A percentile compares a stretch with the other conserved stretches of the same genome.
phyloP scores from a whole-genome alignment of 2,797 vertebrate species.

The Premnoplex brunnescens region DNA sequence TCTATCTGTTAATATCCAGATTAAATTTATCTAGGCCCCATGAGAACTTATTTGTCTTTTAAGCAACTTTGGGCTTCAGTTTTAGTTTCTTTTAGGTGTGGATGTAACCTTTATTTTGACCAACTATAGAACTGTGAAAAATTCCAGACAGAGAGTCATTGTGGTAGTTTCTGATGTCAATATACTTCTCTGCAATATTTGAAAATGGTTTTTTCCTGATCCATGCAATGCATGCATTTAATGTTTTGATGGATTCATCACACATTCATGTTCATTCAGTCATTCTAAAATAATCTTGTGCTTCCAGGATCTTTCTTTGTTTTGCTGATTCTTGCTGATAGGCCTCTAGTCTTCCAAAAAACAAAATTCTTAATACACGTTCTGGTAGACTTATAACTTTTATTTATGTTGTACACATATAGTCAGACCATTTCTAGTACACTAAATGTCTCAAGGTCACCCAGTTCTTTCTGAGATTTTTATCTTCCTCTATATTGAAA shows the following conservation, averaged over 20 bases:
- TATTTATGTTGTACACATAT: not conserved
- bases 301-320: not conserved
- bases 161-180: not conserved
- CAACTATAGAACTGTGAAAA: not conserved
- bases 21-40: not conserved
- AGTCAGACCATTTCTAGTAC: not conserved
- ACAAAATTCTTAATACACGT: not conserved
- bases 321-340: not conserved
- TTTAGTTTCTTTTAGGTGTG: not conserved
- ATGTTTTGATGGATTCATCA: not conserved
- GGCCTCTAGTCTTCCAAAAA: not conserved
- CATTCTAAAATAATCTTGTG: not conserved
- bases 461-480: not conserved
- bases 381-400: not conserved
- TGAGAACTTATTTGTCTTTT: slow-evolving; percentile 28
- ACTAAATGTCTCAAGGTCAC: not conserved
- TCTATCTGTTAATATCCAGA: slow-evolving; percentile 25
- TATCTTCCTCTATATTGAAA: not conserved
- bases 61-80: not conserved
- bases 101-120: not conserved
- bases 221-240: not conserved
- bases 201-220: not conserved
- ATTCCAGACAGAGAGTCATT: not conserved
- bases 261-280: not conserved
- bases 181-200: not conserved